Evolutionary conservation across 2,888 invertebrate species (phyloP), one percentile per base, ranked within the genome.

Genomic region (Zele albiditarsus): DNA sequence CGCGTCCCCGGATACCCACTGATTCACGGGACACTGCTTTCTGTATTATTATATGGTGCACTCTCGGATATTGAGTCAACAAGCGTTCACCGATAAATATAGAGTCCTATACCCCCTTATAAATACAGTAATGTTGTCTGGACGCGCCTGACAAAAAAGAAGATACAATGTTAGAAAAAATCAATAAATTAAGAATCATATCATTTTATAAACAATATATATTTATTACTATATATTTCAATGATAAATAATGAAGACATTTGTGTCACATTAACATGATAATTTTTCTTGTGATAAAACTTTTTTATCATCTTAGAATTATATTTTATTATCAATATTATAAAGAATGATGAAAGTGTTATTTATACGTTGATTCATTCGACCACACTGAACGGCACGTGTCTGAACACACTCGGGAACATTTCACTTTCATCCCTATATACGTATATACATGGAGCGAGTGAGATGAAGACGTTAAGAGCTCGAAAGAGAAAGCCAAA

Each of bases 391-490:
- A 38, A 38, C 12, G 38, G 28, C 60, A 60, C 28, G 60, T 60
- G 60, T 60, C 60, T 60, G 60, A 60, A 27, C 14, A 60, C 23
- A 71, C 60, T 46, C 10, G 31, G 42, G 65, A 68, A 73, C 57
- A 58, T 82, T 84, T 82, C 80, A 78, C 84, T 83, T 83, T 83
- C 80, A 71, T 67, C 71, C 67, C 53, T 74, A 74, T 71, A 65
- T 73, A 69, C 38, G 62, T 67, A 49, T 27, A 70, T 67, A 71
- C 60, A 57, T 6, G 33, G n/a, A 46, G 73, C n/a, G 57, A n/a
- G 8, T 58, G 27, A 49, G 60, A 25, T 16, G 25, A 68, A 68
- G 62, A 67, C 33, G 20, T 25, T 27, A 57, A 67, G 58, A 42
- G 31, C 25, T n/a, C 16, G 49, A 27, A 46, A 63, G 65, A 69